These are phyloP conservation scores for Piscicola geometra DNA, from an alignment of 2,888 invertebrate species.

Conservation along the genomic window DNA sequence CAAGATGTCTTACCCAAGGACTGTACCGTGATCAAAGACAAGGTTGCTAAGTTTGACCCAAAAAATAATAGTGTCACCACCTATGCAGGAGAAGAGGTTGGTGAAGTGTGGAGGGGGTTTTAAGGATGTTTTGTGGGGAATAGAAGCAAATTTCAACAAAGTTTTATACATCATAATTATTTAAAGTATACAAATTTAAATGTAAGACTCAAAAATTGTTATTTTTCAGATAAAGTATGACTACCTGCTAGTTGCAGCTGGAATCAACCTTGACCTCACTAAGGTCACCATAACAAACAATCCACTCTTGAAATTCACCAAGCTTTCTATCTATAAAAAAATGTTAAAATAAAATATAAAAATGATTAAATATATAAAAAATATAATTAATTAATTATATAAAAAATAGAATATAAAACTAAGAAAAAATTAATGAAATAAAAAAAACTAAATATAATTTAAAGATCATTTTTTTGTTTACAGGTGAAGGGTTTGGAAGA, in stretches of 20 bases:
- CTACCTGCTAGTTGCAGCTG: conserved; percentile 76
- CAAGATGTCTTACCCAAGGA: conserved; percentile 69
- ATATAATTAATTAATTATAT: too few relatives aligned
- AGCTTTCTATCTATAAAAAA: too few relatives aligned
- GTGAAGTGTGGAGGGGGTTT: not conserved
- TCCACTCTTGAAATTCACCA: not conserved
- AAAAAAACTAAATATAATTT: too few relatives aligned
- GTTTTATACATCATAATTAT: too few relatives aligned
- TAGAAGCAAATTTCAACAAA: too few relatives aligned
- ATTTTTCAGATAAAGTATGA: conserved; percentile 65
- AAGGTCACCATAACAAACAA: conserved; percentile 60
- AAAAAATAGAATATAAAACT: not conserved
- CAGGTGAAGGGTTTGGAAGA: conserved; percentile 81
- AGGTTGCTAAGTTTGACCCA: conserved; percentile 69
- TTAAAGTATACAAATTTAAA: too few relatives aligned
- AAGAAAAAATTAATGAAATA: not conserved
- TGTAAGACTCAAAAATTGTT: conserved; percentile 15
- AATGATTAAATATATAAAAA: too few relatives aligned
- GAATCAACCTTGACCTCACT: conserved; percentile 73
- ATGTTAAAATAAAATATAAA: too few relatives aligned
- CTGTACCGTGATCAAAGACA: conserved; percentile 64
- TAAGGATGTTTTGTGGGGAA: not conserved
- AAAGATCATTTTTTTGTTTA: not conserved
- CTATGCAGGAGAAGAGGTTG: conserved; percentile 62
- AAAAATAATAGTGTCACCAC: conserved; percentile 67